These are phyloP conservation scores for Magallana nippona DNA, from an alignment of 2,888 invertebrate species.

Conservation along the genomic window DNA sequence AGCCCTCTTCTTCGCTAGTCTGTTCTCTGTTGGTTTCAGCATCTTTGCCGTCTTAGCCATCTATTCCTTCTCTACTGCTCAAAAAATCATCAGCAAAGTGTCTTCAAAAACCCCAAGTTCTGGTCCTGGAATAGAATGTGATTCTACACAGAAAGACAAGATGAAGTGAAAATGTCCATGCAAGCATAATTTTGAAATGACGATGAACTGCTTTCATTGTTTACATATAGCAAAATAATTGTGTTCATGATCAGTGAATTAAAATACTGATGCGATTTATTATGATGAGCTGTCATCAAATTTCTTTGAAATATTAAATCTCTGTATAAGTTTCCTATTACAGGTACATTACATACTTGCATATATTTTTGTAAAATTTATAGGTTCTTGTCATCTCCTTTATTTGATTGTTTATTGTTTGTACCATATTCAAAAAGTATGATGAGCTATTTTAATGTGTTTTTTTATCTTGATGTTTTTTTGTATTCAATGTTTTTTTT, in stretches of 20 bases:
- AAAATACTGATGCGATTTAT: no score
- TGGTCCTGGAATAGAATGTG: slow-evolving; percentile 14
- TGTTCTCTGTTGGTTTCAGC: slow-evolving; percentile 63
- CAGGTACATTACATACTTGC: no score
- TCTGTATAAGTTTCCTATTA: background rate
- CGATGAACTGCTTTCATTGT: no score
- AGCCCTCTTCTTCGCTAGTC: slow-evolving; percentile 60
- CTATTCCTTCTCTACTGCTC: slow-evolving; percentile 38
- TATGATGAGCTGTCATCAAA: no score
- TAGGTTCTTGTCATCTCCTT: background rate
- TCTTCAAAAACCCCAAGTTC: background rate
- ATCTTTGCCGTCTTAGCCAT: slow-evolving; percentile 54
- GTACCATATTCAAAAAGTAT: no score
- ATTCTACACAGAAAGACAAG: slow-evolving; percentile 36
- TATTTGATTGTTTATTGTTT: background rate
- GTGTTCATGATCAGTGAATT: no score
- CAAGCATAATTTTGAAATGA: no score
- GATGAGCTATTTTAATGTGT: no score
- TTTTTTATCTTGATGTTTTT: no score
- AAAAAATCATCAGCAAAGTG: slow-evolving; percentile 12
- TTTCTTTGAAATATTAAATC: no score
- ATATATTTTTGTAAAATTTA: background rate
- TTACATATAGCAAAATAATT: no score
- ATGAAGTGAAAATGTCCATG: background rate
- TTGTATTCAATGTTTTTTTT: no score